phyloP scores from a whole-genome alignment of 2,888 invertebrate species.

The Hypsopygia costalis region DNA sequence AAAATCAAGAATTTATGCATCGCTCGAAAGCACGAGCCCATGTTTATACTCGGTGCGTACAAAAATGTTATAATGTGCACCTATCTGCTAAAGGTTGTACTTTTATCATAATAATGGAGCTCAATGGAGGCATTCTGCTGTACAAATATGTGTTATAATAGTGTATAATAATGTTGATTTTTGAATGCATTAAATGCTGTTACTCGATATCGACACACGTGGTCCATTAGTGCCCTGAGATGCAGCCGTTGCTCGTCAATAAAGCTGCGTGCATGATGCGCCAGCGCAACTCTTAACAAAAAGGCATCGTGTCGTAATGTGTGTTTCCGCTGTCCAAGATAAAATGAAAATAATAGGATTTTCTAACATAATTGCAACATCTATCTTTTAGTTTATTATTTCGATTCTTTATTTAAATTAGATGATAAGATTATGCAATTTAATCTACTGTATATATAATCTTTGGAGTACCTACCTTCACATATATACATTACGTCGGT shows the following conservation, averaged over 20 bases:
- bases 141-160: background rate
- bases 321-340: conserved; percentile 34
- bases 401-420: too few relatives aligned
- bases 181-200: conserved; percentile 17
- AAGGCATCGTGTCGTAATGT: conserved; percentile 21
- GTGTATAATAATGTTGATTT: conserved; percentile 12
- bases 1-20: conserved; percentile 20
- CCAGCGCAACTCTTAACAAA: conserved; percentile 37
- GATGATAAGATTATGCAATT: too few relatives aligned
- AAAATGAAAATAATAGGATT: conserved; percentile 20
- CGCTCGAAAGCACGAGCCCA: conserved; percentile 41
- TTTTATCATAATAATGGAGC: conserved; percentile 52
- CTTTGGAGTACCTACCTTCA: too few relatives aligned
- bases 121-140: background rate
- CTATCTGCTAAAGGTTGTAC: conserved; percentile 41
- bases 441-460: too few relatives aligned
- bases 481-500: too few relatives aligned
- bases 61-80: conserved; percentile 63
- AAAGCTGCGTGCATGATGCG: conserved; percentile 20
- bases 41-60: conserved; percentile 59
- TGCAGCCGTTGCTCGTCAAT: conserved; percentile 6
- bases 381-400: too few relatives aligned
- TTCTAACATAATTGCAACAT: too few relatives aligned
- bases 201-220: conserved; percentile 49
- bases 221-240: conserved; percentile 52